Percentiles rank a stretch among this genome's conserved stretches.
phyloP scores from a whole-genome alignment of 1,140 invertebrate genomes.

The Anadara kagoshimensis region DNA sequence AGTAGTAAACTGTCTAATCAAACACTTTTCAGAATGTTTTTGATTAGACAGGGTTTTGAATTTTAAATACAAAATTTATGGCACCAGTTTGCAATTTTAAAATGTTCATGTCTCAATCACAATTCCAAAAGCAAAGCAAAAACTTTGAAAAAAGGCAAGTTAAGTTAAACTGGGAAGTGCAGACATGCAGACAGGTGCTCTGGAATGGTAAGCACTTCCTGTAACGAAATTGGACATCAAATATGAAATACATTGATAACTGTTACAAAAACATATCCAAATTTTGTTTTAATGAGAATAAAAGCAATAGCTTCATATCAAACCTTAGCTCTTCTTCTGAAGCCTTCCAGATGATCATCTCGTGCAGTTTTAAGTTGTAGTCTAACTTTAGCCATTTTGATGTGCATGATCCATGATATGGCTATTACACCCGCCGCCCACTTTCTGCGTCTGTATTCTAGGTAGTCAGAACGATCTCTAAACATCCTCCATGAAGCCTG shows the following conservation, averaged over 20 bases:
- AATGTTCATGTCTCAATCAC: no score
- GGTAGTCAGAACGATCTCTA: slow-evolving; percentile 64
- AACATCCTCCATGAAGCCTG: slow-evolving; percentile 69
- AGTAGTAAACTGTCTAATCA: no score
- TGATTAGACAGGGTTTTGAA: no score
- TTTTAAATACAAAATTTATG: no score
- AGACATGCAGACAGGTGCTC: slow-evolving; percentile 4
- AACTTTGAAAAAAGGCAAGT: no score
- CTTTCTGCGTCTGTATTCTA: slow-evolving; percentile 70
- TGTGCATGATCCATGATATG: slow-evolving; percentile 72
- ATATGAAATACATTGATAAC: neutral
- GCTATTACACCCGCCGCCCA: slow-evolving; percentile 74
- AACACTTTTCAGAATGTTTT: no score
- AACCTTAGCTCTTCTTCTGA: slow-evolving; percentile 66
- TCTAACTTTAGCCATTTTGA: slow-evolving; percentile 70
- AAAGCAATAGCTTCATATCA: no score
- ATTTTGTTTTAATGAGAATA: no score
- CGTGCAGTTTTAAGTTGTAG: slow-evolving; percentile 64
- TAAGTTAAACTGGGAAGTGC: neutral
- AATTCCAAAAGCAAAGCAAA: no score
- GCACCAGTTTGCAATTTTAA: no score
- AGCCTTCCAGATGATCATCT: slow-evolving; percentile 64
- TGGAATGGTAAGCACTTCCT: neutral
- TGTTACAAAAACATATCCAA: no score
- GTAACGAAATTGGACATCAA: neutral